Evolutionary conservation across 1,140 invertebrate species (phyloP).

Genomic region (Leptopilina boulardi): DNA sequence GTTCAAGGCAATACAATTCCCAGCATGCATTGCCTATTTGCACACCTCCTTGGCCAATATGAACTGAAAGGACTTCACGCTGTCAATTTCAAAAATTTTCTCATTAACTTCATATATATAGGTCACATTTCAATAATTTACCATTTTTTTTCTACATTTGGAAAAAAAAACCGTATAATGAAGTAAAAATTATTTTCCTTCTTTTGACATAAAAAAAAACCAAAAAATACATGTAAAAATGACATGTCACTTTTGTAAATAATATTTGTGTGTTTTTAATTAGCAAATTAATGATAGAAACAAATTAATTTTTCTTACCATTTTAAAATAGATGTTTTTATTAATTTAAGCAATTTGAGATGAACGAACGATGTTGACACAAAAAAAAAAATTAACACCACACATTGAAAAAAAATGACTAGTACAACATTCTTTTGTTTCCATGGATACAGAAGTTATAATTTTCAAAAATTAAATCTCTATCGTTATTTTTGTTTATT

Average conservation of each 20-base stretch:
- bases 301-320: not conserved
- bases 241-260: too few relatives aligned
- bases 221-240: too few relatives aligned
- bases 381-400: not conserved
- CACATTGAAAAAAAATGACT: not conserved
- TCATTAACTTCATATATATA: not conserved
- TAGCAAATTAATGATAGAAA: not conserved
- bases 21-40: conserved; percentile 84
- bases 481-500: too few relatives aligned
- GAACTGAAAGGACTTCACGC: conserved; percentile 77
- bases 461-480: too few relatives aligned
- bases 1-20: conserved; percentile 86
- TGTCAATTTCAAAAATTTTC: conserved; percentile 41
- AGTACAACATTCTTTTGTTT: not conserved
- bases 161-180: too few relatives aligned
- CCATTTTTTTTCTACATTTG: not conserved
- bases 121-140: not conserved
- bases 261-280: too few relatives aligned
- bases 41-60: conserved; percentile 85
- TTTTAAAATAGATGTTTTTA: not conserved
- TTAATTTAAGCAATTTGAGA: not conserved
- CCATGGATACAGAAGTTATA: not conserved
- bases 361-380: conserved; percentile 23
- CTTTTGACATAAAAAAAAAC: too few relatives aligned
- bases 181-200: too few relatives aligned